phyloP scores from a whole-genome alignment of 2,113 vertebrate genomes.

The Cololabis saira region DNA sequence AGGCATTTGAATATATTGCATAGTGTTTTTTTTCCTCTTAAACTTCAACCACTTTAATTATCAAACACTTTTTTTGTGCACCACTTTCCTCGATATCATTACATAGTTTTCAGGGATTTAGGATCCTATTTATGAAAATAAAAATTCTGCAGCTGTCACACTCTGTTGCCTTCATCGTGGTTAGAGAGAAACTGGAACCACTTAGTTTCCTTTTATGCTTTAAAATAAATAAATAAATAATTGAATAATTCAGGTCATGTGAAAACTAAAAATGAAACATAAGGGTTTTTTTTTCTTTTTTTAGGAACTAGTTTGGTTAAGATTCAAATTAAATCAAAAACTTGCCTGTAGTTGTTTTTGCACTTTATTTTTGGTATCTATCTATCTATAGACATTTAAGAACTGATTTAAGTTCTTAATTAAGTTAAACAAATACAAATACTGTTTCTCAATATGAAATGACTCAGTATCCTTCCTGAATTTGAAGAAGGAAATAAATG shows the following conservation, averaged over 20 bases:
- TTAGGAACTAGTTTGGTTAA: background rate
- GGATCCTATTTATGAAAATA: no score
- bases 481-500: no score
- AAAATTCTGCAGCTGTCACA: no score
- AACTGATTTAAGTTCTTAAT: no score
- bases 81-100: background rate
- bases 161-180: no score
- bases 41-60: no score
- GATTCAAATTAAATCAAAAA: background rate
- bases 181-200: background rate
- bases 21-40: background rate
- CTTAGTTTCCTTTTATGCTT: no score
- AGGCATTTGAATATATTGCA: background rate
- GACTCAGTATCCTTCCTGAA: no score
- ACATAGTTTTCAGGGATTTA: background rate
- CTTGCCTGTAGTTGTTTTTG: background rate
- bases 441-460: no score
- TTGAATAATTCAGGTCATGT: background rate
- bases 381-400: no score
- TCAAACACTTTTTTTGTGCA: background rate
- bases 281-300: background rate
- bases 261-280: background rate
- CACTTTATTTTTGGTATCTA: background rate
- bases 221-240: background rate
- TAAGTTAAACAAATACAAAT: no score